phyloP scores from a whole-genome alignment of 2,797 vertebrate species.

The Luscinia luscinia region DNA sequence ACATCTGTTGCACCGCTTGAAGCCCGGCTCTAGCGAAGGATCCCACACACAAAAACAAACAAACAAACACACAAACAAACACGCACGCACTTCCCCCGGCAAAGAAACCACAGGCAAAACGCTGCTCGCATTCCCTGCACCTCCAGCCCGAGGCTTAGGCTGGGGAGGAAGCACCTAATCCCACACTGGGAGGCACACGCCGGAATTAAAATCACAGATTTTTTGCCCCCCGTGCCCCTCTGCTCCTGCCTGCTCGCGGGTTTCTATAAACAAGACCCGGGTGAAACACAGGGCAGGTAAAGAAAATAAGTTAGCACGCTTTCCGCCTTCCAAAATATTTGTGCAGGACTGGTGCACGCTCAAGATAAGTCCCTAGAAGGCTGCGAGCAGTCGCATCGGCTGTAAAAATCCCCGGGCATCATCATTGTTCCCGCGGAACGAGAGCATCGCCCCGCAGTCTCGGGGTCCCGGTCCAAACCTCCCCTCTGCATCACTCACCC shows the following conservation, averaged over 20 bases:
- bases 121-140: neutral
- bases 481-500: neutral
- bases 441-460: neutral
- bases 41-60: neutral
- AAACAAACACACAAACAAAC: neutral
- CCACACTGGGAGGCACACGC: neutral
- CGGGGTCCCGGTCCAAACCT: neutral
- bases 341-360: neutral
- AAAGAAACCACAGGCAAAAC: neutral
- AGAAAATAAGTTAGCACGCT: neutral
- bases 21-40: neutral
- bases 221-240: neutral
- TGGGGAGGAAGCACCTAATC: slow-evolving; percentile 8
- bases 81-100: neutral
- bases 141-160: neutral
- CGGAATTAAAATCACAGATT: slow-evolving; percentile 22
- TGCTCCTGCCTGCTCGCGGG: neutral
- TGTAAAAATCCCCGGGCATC: neutral
- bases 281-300: neutral
- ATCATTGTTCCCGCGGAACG: neutral
- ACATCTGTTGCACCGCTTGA: slow-evolving; percentile 67
- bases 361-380: slow-evolving; percentile 6
- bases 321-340: slow-evolving; percentile 30
- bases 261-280: neutral
- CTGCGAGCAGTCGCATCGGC: neutral